Percentiles rank a stretch among this genome's conserved stretches.
phyloP scores from a whole-genome alignment of 2,113 vertebrate species.

The Xyliphius kryptos region DNA sequence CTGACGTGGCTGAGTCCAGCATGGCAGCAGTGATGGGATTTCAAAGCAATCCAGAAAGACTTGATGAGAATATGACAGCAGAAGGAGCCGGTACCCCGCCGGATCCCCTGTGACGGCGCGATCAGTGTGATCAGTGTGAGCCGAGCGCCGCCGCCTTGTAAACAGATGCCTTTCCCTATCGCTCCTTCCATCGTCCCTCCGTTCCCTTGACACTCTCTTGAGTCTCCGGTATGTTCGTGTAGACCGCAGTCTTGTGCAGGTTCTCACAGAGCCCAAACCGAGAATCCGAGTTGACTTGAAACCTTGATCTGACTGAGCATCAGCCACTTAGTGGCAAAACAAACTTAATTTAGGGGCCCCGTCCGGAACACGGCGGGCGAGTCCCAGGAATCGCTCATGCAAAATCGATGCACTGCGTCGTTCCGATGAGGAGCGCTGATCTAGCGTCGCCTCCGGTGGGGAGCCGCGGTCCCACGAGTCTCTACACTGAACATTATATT shows the following conservation, averaged over 20 bases:
- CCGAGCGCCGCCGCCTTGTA: slow-evolving; percentile 22
- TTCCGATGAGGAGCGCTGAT: slow-evolving; percentile 32
- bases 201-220: not conserved
- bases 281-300: not conserved
- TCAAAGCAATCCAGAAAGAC: slow-evolving; percentile 21
- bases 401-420: slow-evolving; percentile 37
- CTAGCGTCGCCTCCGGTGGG: slow-evolving; percentile 65
- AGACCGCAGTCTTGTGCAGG: not conserved
- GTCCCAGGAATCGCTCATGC: slow-evolving; percentile 37
- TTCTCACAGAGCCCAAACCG: not conserved
- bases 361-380: slow-evolving; percentile 4
- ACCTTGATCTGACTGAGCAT: not conserved
- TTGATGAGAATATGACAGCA: slow-evolving; percentile 25
- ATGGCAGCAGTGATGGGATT: slow-evolving; percentile 7
- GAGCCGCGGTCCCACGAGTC: slow-evolving; percentile 71
- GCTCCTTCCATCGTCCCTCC: not conserved
- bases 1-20: not conserved
- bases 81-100: slow-evolving; percentile 24
- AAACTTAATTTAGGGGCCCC: slow-evolving; percentile 10
- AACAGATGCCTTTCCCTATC: not conserved
- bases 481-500: slow-evolving; percentile 79
- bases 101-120: slow-evolving; percentile 30
- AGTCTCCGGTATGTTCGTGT: not conserved
- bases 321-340: slow-evolving; percentile 15
- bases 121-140: slow-evolving; percentile 30